These are phyloP conservation scores for Acromyrmex echinatior DNA, from an alignment of 1,140 invertebrate genomes.

Conservation along the genomic window DNA sequence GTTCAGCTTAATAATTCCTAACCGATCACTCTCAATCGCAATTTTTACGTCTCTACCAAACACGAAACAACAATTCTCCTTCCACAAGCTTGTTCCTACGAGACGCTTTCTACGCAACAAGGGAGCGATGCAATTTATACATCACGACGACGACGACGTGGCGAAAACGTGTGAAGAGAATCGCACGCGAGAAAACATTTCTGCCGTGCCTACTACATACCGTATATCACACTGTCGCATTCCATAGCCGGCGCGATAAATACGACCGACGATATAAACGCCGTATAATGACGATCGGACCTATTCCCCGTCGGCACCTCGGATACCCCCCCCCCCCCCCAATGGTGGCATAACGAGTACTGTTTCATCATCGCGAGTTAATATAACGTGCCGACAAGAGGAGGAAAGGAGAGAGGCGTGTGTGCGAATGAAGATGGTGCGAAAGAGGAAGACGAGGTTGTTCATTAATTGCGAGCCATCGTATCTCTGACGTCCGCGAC, in stretches of 20 bases:
- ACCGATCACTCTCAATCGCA: neutral
- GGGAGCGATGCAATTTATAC: constrained; percentile 33
- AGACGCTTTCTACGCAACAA: constrained; percentile 7
- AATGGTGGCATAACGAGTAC: constrained; percentile 58
- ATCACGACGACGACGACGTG: constrained; percentile 28
- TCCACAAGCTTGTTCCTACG: neutral
- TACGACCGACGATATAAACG: constrained; percentile 55
- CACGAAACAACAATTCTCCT: constrained; percentile 25
- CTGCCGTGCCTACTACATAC: constrained; percentile 39
- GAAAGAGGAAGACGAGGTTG: constrained; percentile 39
- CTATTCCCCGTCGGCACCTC: constrained; percentile 6
- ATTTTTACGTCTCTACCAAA: neutral
- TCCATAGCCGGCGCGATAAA: constrained; percentile 56
- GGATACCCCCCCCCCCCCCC: neutral
- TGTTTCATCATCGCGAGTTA: constrained; percentile 66
- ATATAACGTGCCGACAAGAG: constrained; percentile 41
- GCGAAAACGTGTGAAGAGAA: constrained; percentile 40
- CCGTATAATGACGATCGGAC: constrained; percentile 62
- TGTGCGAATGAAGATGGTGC: constrained; percentile 40
- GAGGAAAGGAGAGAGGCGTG: neutral
- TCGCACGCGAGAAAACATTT: constrained; percentile 50
- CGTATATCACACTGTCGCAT: constrained; percentile 64
- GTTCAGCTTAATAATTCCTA: constrained; percentile 6
- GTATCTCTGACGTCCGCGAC: constrained; percentile 53
- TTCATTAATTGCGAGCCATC: constrained; percentile 68